phyloP scores from a whole-genome alignment of 1,140 invertebrate genomes.

The Platorchestia sp. region DNA sequence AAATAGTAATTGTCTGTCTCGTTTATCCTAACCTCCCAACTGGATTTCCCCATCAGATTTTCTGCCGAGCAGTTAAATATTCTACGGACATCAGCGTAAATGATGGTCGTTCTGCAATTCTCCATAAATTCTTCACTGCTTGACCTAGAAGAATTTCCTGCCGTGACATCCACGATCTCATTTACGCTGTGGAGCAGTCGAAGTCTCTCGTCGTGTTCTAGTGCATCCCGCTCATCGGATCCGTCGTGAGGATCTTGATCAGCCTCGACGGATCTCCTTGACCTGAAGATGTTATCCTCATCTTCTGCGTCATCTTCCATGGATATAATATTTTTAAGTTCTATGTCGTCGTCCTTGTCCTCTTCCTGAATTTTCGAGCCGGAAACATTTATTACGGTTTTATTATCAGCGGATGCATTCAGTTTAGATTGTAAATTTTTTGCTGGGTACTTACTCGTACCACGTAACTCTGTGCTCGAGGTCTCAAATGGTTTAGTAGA shows the following conservation, averaged over 20 bases:
- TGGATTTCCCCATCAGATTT: background rate
- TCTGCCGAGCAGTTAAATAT: conserved; percentile 57
- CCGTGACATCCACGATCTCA: conserved; percentile 58
- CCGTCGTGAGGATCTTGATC: background rate
- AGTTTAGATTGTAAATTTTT: background rate
- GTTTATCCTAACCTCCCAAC: conserved; percentile 57
- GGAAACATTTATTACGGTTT: background rate
- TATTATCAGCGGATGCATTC: background rate
- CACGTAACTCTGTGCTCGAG: background rate
- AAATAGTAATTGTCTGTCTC: conserved; percentile 64
- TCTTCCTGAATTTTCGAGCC: conserved; percentile 24
- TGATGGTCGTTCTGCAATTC: conserved; percentile 59
- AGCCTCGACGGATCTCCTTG: background rate
- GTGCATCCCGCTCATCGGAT: background rate
- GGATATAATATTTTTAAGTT: background rate
- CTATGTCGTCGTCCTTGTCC: background rate
- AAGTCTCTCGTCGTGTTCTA: background rate
- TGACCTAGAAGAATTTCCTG: conserved; percentile 62
- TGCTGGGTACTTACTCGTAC: background rate
- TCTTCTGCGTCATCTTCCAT: background rate
- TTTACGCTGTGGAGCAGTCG: conserved; percentile 58
- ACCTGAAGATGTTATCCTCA: background rate
- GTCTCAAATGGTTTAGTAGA: background rate
- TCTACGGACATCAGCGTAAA: conserved; percentile 59
- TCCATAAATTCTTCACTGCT: conserved; percentile 64